Evolutionary conservation across 2,797 vertebrate genomes (phyloP), one percentile per base, ranked within the genome.

Genomic region (Onychomys arenicola): DNA sequence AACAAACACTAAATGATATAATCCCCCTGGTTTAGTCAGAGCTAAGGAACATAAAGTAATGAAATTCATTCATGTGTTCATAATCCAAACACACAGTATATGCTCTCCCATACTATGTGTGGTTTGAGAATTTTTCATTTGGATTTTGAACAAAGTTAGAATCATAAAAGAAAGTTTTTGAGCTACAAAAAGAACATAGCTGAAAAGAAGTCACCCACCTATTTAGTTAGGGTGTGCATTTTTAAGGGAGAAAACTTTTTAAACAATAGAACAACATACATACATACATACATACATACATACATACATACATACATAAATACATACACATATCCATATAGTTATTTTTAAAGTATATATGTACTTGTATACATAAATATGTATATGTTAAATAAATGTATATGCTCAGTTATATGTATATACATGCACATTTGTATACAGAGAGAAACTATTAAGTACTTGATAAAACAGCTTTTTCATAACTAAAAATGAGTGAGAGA

Each of bases 111-210:
- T 93, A 52, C 73, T 14, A 49, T 96, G 9, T 23, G 63, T 69
- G 25, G 59, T 85, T 65, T 29, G 84, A 43, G 32, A 93, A 90
- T 75, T 96, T 5, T 8, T 67, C 57, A 73, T 95, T 92, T 86
- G 29, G 19, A 88, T 63, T 90, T 49, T 94, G 40, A 96, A 88
- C 9, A 85, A 57, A 69, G 10, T 80, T 19, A 84, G 17, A 65
- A 84, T 84, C 32, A 81, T 10, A 81, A 94, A 93, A 61, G 37
- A 4, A n/a, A 61, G 12, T 23, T 69, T 95, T 16, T 5, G 75
- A 46, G 46, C 27, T 91, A 34, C 5, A 34, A 63, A 52, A 81
- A 85, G 55, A 80, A 95, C 0, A 96, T 32, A 90, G 52, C 11
- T 93, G 25, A 93, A 94, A 95, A 40, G 65, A 95, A n/a, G 71